phyloP scores from a whole-genome alignment of 1,140 invertebrate genomes.

The Kradibia gibbosae region DNA sequence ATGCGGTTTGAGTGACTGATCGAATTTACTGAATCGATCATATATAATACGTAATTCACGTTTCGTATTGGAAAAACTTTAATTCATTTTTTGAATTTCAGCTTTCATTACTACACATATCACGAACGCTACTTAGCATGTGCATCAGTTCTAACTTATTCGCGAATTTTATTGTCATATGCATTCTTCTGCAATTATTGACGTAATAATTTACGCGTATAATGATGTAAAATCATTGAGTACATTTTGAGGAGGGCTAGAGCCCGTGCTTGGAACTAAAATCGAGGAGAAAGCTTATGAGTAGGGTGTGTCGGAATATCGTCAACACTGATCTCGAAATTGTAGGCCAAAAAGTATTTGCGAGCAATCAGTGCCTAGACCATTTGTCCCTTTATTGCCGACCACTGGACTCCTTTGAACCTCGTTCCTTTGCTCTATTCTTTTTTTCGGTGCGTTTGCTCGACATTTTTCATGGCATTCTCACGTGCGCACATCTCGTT shows the following conservation, averaged over 20 bases:
- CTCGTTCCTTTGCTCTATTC: slow-evolving; percentile 32
- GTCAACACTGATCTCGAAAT: not conserved
- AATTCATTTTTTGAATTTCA: no score
- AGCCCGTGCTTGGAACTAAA: not conserved
- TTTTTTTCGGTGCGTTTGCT: slow-evolving; percentile 14
- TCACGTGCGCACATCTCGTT: not conserved
- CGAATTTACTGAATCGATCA: no score
- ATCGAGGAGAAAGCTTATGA: not conserved
- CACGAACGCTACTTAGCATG: not conserved
- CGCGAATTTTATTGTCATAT: not conserved
- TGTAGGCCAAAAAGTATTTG: not conserved
- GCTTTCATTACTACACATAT: not conserved
- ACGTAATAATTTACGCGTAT: not conserved
- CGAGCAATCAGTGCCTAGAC: not conserved
- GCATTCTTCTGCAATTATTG: not conserved
- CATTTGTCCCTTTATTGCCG: not conserved
- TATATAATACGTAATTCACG: no score
- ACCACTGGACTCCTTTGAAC: slow-evolving; percentile 4
- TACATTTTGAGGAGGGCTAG: not conserved
- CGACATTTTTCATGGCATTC: slow-evolving; percentile 2
- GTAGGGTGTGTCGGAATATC: no score
- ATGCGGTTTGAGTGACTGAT: no score
- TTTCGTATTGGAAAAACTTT: no score
- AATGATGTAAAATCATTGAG: slow-evolving; percentile 3
- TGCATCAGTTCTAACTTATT: not conserved